Base-by-base conservation (phyloP, 1,140 invertebrate species). In the Drosophila miranda region DNA sequence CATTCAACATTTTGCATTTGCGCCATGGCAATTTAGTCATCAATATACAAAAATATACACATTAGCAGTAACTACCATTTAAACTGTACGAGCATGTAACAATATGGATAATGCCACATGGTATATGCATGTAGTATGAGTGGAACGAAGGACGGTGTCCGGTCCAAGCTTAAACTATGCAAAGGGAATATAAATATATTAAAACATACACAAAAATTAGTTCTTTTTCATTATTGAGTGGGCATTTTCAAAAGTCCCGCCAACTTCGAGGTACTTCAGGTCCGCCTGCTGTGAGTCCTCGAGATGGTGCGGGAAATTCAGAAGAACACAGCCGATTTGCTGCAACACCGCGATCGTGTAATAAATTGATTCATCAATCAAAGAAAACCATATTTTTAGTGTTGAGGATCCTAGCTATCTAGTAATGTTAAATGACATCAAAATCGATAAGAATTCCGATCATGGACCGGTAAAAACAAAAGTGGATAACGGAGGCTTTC, bases 41-140 rank as follows among this genome's bases (percentile, higher is more conserved):
- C 70, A 78, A 82, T 82, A 82, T 63, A 73, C 46, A 60, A 61
- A 67, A 71, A 67, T 60, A 75, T 74, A 84, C 53, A 54, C 41
- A 73, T 63, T 74, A 84, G 61, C 57, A 61, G 63, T 59, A 75
- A 49, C 44, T 41, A 79, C 43, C 38, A 67, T 50, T n/a, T 54
- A 75, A 74, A 48, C 44, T 69, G 59, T 55, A 38, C 8, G 28
- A 30, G 28, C 7, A 69, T 55, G 41, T 52, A 61, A 51, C 48
- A 54, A 70, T 45, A 60, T 74, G 30, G 19, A 51, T 48, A 46
- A 61, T 60, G 30, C 57, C 26, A 34, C 11, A 34, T 11, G 3
- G 54, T 21, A 34, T 11, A 34, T 34, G 16, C 16, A 16, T 16
- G 9, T 19, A 19, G 34, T 34, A 11, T 11, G 34, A 34, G 9